A percentile compares a stretch with the other conserved stretches of the same genome.
These are phyloP conservation scores for Mantis religiosa DNA, from an alignment of 2,888 invertebrate genomes.

Conservation along the genomic window DNA sequence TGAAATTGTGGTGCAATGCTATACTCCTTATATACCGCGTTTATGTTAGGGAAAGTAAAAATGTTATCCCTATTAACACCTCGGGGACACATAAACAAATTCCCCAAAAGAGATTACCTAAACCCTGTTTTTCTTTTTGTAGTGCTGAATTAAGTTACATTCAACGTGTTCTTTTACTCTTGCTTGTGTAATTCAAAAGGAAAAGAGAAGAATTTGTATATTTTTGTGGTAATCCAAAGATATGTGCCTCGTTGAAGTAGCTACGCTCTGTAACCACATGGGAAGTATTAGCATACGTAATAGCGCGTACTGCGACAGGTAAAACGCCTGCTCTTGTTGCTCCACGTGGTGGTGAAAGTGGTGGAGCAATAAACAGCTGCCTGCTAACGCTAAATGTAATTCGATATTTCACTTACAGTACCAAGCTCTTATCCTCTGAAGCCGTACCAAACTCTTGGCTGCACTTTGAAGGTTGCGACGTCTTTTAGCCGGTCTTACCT, in stretches of 20 bases:
- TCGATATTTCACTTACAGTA: neutral
- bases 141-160: neutral
- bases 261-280: neutral
- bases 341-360: neutral
- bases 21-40: no score
- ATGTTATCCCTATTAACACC: no score
- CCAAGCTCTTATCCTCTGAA: neutral
- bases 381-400: neutral
- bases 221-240: neutral
- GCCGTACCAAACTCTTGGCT: neutral
- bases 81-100: no score
- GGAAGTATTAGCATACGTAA: neutral
- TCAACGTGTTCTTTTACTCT: neutral
- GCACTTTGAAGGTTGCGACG: neutral
- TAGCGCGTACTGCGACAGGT: neutral
- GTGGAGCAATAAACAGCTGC: neutral
- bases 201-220: neutral
- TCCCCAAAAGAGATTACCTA: no score
- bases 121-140: no score
- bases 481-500: neutral
- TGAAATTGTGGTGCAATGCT: no score
- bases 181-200: neutral
- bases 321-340: neutral
- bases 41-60: no score
- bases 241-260: neutral